Base-by-base conservation (phyloP, 2,113 vertebrate genomes). In the Caranx melampygus region DNA sequence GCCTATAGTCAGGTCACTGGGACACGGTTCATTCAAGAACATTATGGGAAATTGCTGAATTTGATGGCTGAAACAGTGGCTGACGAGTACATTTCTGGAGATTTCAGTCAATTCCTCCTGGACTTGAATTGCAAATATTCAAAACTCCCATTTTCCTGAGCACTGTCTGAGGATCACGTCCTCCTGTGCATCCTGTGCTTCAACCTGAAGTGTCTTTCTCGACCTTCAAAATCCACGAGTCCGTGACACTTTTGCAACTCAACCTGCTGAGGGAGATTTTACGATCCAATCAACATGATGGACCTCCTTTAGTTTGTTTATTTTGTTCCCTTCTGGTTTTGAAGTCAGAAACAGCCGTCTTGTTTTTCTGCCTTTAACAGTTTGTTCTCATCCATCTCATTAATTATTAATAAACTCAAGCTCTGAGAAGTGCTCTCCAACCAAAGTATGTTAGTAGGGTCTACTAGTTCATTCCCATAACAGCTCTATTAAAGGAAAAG, bases 361-460 rank as follows among this genome's bases (percentile, higher is more conserved):
- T 37, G 35, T 4, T 37, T 37, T 37, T 37, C 35, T 37, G 3
- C 3, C 35, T 26, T 35, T 20, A 47, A 5, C 10, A 18, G 5
- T 68, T 62, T n/a, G 1, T 49, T 63, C 1, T 5, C 12, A 68
- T 12, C 10, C 8, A 42, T 34, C 61, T 47, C 15, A 34, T 42
- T 70, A 44, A 57, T 51, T 4, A 67, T 35, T 35, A 37, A 55
- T 55, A 13, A 7, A 55, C 40, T 79, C 51, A 79, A 49, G 58
- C 18, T n/a, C 10, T 68, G 55, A 57, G 3, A 60, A n/a, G 11
- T n/a, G 65, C 14, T 45, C n/a, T 78, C 47, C 67, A 35, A 71
- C 40, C 72, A 75, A 33, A 47, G 58, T 66, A 44, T 10, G 44
- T 87, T 66, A 83, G 62, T 75, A 26, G 26, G 26, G 26, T 26